phyloP scores from a whole-genome alignment of 2,888 invertebrate species.

The Acanthococcus lagerstroemiae region DNA sequence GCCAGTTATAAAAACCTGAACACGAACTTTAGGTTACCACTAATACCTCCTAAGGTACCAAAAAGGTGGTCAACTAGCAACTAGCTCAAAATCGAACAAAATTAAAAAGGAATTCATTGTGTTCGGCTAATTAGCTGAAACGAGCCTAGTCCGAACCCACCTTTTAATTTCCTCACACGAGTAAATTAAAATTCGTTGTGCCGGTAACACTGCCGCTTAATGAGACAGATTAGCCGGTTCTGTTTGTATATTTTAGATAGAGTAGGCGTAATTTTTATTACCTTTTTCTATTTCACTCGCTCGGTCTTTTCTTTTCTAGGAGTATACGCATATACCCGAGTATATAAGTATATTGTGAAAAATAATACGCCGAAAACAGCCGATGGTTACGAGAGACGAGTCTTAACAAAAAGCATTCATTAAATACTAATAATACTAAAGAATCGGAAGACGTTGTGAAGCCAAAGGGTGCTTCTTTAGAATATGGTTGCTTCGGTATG shows the following conservation, averaged over 20 bases:
- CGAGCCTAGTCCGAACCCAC: too few relatives aligned
- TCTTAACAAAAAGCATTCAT: neutral
- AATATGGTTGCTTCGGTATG: conserved; percentile 17
- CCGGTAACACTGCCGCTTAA: too few relatives aligned
- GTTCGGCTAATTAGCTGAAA: too few relatives aligned
- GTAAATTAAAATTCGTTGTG: too few relatives aligned
- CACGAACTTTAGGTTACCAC: too few relatives aligned
- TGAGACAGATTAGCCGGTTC: neutral
- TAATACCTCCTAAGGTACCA: too few relatives aligned
- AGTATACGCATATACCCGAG: neutral
- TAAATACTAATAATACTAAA: conserved; percentile 1
- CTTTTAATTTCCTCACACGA: too few relatives aligned
- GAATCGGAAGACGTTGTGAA: conserved; percentile 16
- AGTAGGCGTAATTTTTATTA: neutral
- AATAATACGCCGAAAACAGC: neutral
- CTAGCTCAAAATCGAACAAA: too few relatives aligned
- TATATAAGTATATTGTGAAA: neutral
- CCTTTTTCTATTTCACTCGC: neutral
- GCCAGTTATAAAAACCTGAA: too few relatives aligned
- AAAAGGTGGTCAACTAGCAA: too few relatives aligned
- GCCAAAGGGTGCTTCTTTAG: conserved; percentile 27
- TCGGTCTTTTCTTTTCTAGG: neutral
- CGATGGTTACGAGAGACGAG: neutral
- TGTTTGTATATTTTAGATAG: neutral
- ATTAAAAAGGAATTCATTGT: too few relatives aligned